Evolutionary conservation across 2,888 invertebrate genomes (phyloP), one percentile per base, ranked within the genome.

Genomic region (Sinopyrophorus schimmeli): DNA sequence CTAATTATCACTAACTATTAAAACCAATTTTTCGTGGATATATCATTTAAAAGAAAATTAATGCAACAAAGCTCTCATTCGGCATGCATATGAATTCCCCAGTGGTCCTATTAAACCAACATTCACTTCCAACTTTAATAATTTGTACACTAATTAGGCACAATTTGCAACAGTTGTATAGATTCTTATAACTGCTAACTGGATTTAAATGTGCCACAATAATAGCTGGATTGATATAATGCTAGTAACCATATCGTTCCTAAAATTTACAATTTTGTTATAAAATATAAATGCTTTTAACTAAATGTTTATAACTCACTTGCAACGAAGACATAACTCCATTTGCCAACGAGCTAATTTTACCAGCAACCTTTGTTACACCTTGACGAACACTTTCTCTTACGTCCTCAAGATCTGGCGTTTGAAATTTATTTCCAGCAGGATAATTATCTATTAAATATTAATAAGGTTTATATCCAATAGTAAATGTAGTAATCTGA

Each of bases 291-390:
- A 20, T 10, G 30, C 17, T 9, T 7, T 24, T 14, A 11, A 34
- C 31, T 28, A 34, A 2, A 11, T 1, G 1, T 24, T 23, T 32
- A 18, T 1, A 15, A 43, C 47, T 40, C 63, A 83, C 96, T 81
- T 96, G 96, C 69, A 97, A 80, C 59, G 93, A 92, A 54, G 88
- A 86, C 80, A 96, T 93, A 11, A 97, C 88, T 63, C 93, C 95
- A 76, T 87, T 95, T 60, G 97, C 96, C 57, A 99, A 77, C 58
- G 89, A 92, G 63, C 97, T 96, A 54, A 99, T 77, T 66, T 89
- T 89, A n/a, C 94, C 97, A 37, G 98, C 98, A 54, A 99, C 97
- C 77, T 92, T 92, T 58, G 93, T 93, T 43, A 99, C 97, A 50
- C 99, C 97, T 68, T 93, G 91, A 63, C 91, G 87, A 20, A 99